A percentile compares a stretch with the other conserved stretches of the same genome.
These are phyloP conservation scores for Ibidorhyncha struthersii DNA, from an alignment of 2,113 vertebrate species.

Conservation along the genomic window DNA sequence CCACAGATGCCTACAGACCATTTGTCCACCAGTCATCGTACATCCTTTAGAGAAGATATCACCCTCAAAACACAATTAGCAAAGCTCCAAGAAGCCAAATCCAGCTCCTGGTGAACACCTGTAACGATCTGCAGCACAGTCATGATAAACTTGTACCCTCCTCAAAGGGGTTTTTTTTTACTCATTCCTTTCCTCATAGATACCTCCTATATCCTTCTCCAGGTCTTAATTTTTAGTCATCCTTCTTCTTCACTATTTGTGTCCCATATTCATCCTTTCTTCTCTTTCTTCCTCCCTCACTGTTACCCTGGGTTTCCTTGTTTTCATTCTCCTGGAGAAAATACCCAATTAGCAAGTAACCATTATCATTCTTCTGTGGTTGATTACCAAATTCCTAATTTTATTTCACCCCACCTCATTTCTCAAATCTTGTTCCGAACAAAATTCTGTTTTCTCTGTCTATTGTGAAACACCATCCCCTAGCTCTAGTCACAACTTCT, in stretches of 20 bases:
- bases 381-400: neutral
- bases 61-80: neutral
- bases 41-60: neutral
- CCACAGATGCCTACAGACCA: neutral
- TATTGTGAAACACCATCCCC: neutral
- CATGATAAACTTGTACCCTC: neutral
- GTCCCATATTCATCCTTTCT: neutral
- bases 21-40: accelerated
- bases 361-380: neutral
- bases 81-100: neutral
- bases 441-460: neutral
- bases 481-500: neutral
- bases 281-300: neutral
- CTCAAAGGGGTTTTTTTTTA: neutral
- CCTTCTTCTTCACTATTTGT: neutral
- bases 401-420: neutral
- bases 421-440: neutral
- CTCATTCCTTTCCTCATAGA: neutral
- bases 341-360: neutral
- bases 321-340: neutral
- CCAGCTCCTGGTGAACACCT: neutral
- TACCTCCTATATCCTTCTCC: neutral
- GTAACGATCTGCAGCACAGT: neutral
- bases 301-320: neutral
- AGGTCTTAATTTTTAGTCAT: neutral